These are phyloP conservation scores for Campopleginae sp. DNA, from an alignment of 2,888 invertebrate species.

Conservation along the genomic window DNA sequence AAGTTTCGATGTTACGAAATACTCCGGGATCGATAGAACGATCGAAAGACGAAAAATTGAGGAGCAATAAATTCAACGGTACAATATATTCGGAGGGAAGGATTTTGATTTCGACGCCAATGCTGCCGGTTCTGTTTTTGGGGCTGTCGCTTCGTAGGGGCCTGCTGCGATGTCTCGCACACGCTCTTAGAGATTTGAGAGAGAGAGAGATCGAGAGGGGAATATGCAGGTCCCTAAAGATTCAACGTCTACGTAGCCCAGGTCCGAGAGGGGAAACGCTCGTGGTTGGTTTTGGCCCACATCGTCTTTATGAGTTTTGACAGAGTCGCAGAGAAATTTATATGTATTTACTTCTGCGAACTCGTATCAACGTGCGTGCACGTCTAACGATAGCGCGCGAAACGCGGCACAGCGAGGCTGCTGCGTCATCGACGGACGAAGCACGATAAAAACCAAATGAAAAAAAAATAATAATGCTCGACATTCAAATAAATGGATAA, in stretches of 20 bases:
- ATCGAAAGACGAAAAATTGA: neutral
- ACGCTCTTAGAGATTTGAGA: neutral
- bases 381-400: neutral
- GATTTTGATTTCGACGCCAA: conserved; percentile 55
- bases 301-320: neutral
- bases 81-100: neutral
- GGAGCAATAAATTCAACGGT: neutral
- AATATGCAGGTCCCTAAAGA: neutral
- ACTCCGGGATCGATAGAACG: neutral
- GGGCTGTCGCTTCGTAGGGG: conserved; percentile 8
- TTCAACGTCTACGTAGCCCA: neutral
- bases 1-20: neutral
- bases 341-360: neutral
- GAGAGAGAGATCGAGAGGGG: neutral
- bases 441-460: neutral
- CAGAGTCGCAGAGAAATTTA: neutral
- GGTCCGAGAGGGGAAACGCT: neutral
- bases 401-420: neutral
- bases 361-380: neutral
- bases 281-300: neutral
- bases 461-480: no score
- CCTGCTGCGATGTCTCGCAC: conserved; percentile 9
- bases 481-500: no score
- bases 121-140: conserved; percentile 35
- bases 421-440: neutral